phyloP scores from a whole-genome alignment of 2,113 vertebrate species.

The Pyrgilauda ruficollis region DNA sequence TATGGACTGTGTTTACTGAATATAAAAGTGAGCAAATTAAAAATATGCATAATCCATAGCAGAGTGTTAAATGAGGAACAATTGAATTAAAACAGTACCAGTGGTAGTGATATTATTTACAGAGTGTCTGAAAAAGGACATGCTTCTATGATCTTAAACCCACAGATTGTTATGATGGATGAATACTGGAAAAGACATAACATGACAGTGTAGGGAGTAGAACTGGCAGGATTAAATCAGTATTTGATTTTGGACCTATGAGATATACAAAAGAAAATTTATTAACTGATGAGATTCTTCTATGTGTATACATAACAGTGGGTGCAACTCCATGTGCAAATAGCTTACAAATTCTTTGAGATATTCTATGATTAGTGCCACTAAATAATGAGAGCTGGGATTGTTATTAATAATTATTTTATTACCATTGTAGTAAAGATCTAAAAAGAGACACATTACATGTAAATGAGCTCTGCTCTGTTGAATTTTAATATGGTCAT shows the following conservation, averaged over 20 bases:
- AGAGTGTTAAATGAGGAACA: neutral
- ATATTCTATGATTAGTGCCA: neutral
- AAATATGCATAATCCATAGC: neutral
- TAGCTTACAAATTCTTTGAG: neutral
- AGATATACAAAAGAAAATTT: neutral
- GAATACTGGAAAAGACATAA: neutral
- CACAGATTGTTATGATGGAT: neutral
- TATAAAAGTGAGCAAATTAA: neutral
- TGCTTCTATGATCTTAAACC: neutral
- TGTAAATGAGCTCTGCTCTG: neutral
- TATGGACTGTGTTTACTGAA: neutral
- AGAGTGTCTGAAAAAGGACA: neutral
- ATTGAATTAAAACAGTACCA: neutral
- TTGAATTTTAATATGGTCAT: conserved; percentile 19
- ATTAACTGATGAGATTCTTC: neutral
- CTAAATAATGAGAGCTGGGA: neutral
- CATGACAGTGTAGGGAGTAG: neutral
- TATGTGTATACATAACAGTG: neutral
- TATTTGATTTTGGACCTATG: neutral
- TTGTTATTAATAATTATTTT: neutral
- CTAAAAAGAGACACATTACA: conserved; percentile 4
- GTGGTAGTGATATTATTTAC: neutral
- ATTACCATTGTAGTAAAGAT: neutral
- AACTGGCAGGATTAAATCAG: neutral
- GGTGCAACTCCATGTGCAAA: neutral